phyloP scores from a whole-genome alignment of 2,888 invertebrate species.

The Melanchra persicariae region DNA sequence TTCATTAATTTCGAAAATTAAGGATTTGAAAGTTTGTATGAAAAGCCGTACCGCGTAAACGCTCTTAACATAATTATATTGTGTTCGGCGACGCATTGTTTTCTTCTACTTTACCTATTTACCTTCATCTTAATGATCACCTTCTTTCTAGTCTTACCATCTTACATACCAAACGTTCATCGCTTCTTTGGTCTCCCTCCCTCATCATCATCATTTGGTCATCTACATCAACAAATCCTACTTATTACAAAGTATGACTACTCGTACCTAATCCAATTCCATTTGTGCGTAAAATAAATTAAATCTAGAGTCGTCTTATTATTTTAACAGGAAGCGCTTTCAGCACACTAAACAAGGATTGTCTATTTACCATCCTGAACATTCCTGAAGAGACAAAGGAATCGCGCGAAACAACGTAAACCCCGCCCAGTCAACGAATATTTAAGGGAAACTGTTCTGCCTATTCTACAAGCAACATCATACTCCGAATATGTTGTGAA shows the following conservation, averaged over 20 bases:
- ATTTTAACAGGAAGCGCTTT: constrained; percentile 29
- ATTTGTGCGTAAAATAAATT: constrained; percentile 14
- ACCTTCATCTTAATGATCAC: no score
- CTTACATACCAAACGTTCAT: neutral
- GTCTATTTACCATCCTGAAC: constrained; percentile 30
- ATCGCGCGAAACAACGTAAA: constrained; percentile 32
- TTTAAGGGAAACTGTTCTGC: neutral
- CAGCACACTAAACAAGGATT: constrained; percentile 23
- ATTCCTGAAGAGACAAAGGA: constrained; percentile 52
- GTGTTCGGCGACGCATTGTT: neutral
- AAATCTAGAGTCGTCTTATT: constrained; percentile 10
- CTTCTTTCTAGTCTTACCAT: neutral
- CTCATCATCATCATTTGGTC: neutral
- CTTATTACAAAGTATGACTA: neutral
- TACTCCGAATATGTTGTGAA: neutral
- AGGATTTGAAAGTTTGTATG: no score
- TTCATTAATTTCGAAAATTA: no score
- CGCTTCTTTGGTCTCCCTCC: neutral
- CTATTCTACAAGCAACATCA: neutral
- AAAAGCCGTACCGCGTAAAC: no score
- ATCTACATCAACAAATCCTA: neutral
- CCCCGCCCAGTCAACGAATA: constrained; percentile 41
- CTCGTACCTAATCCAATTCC: neutral
- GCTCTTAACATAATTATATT: no score
- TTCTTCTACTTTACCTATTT: no score